Base-by-base conservation (phyloP, 2,888 invertebrate genomes). In the Resseliella maxima region DNA sequence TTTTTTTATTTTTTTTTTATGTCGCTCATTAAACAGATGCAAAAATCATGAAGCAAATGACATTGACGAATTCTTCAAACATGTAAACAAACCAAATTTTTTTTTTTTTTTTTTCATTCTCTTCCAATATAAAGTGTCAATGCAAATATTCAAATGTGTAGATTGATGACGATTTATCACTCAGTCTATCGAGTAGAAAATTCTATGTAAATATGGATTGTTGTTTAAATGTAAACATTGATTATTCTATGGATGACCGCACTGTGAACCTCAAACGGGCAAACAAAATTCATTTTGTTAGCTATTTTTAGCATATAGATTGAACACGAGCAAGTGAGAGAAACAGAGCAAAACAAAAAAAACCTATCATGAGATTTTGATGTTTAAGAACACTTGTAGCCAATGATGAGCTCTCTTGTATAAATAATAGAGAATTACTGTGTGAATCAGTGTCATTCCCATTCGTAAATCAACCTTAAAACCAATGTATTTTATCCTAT, bases 101-200 rank as follows among this genome's bases (percentile, higher is more conserved):
- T n/a, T n/a, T n/a, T n/a, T n/a, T n/a, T n/a, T n/a, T n/a, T n/a
- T n/a, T 27, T 27, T 2, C 24, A 15, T 24, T 72, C 72, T 12
- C 8, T 72, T 15, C n/a, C 8, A 27, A 24, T 24, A 41, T 18
- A 72, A 72, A 31, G 12, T 31, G n/a, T 72, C 35, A 72, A 72
- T 72, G 5, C 72, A 72, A 72, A 72, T 31, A 31, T 6, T 24
- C 31, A n/a, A 2, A 31, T 31, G 72, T 35, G 31, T 12, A 31
- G 10, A 15, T 15, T 0, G 31, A 31, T 72, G 10, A 15, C 1
- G 46, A 50, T 50, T 6, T 6, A 50, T 50, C 18, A 15, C 12
- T 50, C 46, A 24, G 24, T 59, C 59, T 18, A 59, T 72, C 31
- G 35, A 21, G 72, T 72, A 72, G 72, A 72, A 72, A 72, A 72